phyloP scores from a whole-genome alignment of 2,888 invertebrate genomes.

The Drosophila robusta region DNA sequence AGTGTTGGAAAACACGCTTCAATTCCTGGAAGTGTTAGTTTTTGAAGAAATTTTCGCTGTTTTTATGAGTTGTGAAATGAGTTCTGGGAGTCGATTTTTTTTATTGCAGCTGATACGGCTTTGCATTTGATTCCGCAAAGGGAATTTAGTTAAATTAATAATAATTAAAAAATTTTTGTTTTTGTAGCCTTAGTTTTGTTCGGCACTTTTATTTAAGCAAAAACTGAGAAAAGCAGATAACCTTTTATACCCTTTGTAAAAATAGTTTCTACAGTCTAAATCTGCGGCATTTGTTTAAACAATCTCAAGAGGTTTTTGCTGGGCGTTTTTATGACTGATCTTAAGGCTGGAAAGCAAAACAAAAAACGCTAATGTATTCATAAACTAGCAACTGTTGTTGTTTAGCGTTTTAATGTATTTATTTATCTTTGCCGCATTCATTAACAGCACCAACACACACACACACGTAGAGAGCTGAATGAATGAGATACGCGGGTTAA shows the following conservation, averaged over 20 bases:
- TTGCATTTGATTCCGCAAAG: not conserved
- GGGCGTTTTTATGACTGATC: constrained; percentile 50
- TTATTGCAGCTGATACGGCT: not conserved
- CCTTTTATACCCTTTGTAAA: constrained; percentile 13
- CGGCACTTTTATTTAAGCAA: not conserved
- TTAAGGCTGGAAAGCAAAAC: constrained; percentile 6
- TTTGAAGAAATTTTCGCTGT: not conserved
- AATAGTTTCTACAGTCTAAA: constrained; percentile 16
- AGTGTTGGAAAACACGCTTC: not conserved
- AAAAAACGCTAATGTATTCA: constrained; percentile 69
- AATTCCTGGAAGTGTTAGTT: not conserved
- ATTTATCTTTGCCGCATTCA: constrained; percentile 76
- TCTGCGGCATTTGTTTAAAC: constrained; percentile 55
- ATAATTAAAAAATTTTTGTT: not conserved
- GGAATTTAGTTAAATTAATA: not conserved
- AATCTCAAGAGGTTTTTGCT: constrained; percentile 54
- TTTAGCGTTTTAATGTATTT: constrained; percentile 50
- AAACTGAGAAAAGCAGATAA: not conserved
- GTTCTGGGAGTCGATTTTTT: not conserved
- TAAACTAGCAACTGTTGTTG: constrained; percentile 34
- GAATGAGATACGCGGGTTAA: constrained; percentile 50
- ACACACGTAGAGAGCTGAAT: constrained; percentile 26
- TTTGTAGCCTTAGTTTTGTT: too few relatives aligned
- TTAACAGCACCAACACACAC: constrained; percentile 39
- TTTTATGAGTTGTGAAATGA: not conserved